phyloP scores from a whole-genome alignment of 2,797 vertebrate species.

The Tolypeutes matacus region DNA sequence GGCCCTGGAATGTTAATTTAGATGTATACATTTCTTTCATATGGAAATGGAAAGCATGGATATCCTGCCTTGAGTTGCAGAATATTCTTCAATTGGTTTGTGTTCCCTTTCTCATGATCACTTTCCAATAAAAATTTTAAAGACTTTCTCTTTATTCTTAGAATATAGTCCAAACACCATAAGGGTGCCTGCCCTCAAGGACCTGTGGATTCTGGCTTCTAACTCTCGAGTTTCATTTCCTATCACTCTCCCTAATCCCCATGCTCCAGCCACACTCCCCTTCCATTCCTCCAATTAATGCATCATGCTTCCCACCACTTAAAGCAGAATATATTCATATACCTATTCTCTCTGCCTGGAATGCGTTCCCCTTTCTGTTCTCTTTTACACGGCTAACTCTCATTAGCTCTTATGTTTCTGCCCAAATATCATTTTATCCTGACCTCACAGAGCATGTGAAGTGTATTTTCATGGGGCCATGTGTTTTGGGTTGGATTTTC shows the following conservation, averaged over 20 bases:
- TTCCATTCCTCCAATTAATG: not conserved
- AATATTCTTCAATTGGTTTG: not conserved
- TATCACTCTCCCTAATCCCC: rapidly evolving
- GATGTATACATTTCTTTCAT: not conserved
- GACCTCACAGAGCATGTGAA: not conserved
- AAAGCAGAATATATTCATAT: not conserved
- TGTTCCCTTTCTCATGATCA: not conserved
- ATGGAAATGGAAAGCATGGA: not conserved
- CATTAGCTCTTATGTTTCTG: not conserved
- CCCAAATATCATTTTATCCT: not conserved
- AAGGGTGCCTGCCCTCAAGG: not conserved
- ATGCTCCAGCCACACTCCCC: not conserved
- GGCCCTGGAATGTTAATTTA: not conserved
- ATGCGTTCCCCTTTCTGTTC: not conserved
- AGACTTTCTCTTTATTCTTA: not conserved
- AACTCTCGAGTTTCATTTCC: not conserved
- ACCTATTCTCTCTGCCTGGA: not conserved
- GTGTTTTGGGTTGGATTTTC: not conserved
- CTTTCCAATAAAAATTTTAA: not conserved
- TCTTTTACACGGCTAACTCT: not conserved
- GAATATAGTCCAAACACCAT: not conserved
- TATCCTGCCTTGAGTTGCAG: not conserved
- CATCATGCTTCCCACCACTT: not conserved
- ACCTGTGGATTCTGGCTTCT: not conserved
- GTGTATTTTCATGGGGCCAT: not conserved